Evolutionary conservation across 1,140 invertebrate species (phyloP), one percentile per base, ranked within the genome.

Genomic region (Nilaparvata lugens): DNA sequence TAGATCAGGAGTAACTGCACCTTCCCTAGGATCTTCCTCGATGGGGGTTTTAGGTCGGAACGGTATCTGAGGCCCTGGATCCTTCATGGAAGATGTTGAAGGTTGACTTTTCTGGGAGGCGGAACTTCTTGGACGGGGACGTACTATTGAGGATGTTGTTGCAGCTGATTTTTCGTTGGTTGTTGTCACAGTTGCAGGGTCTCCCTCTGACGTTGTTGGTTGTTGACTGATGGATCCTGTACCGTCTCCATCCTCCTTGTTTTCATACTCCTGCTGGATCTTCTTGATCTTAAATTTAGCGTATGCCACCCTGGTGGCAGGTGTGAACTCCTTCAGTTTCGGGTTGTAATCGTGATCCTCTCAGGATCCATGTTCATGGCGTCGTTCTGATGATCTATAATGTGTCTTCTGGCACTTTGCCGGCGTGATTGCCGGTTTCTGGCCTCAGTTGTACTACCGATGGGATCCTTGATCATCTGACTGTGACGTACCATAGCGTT

Each of bases 271-370:
- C 11, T 77, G 73, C 56, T 80, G 79, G 38, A 85, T 77, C 64
- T 83, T 82, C 55, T 76, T 83, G 40, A 85, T 81, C 81, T 91
- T 91, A 68, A 92, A 92, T 71, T 91, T 91, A 25, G 88, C 88
- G 65, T 91, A 91, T 2, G 89, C 89, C 16, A 91, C 80, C 66
- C 88, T 77, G 1, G 88, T 88, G 0, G 82, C 83, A 3, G 85
- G 83, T 1, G 87, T 81, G 0, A 90, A 82, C 6, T 81, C 81
- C 5, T 82, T 81, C 38, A 91, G 72, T 68, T 86, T 87, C 0
- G 89, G 89, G 78, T 91, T 92, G 69, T 86, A 91, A 69, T 89
- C 86, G 63, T 71, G 23, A 88, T 68, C 66, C 83, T 83, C 28
- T 85, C 78, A 0, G 85, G 81, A 72, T 89, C 85, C 64, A 88